Base-by-base conservation (phyloP, 2,888 invertebrate genomes). In the Drosophila atripex region DNA sequence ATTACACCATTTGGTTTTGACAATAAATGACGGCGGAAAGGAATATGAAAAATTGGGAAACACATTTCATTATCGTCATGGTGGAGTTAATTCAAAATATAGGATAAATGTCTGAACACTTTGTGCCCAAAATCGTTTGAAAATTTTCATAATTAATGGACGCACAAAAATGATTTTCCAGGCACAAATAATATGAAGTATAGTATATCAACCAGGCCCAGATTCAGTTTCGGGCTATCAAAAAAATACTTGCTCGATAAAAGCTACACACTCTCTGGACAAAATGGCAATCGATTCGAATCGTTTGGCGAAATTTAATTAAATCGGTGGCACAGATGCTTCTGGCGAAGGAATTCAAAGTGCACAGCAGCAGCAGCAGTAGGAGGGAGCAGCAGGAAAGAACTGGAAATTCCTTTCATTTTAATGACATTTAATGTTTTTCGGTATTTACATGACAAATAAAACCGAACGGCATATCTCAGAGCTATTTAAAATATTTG, bases 61-160 rank as follows among this genome's bases (percentile, higher is more conserved):
- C 8, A 54, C 23, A 43, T 21, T 43, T 58, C n/a, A 18, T 8
- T 32, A 7, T 25, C 18, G 21, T 28, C 11, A 9, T 47, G 12
- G 0, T 12, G 35, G 14, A 63, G 53, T 52, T 4, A 46, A 53
- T 23, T 12, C 16, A 23, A 28, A 32, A 30, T 56, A 23, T 38
- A 9, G 39, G 38, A 49, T 52, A 38, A 35, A 21, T 46, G n/a
- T 47, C 41, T 23, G 39, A n/a, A 41, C 59, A 53, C 52, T 51
- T 66, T 41, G 18, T 35, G 38, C 18, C n/a, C 45, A 39, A 60
- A 75, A 79, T 59, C 43, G 16, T 35, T 65, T 77, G 52, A 64
- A 39, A 66, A 51, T 61, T 53, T 41, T 14, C 3, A 25, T 46
- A 61, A 75, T 69, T 68, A 63, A 71, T 65, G 38, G 52, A 53